phyloP scores from a whole-genome alignment of 1,140 invertebrate genomes.

The Vanessa tameamea region DNA sequence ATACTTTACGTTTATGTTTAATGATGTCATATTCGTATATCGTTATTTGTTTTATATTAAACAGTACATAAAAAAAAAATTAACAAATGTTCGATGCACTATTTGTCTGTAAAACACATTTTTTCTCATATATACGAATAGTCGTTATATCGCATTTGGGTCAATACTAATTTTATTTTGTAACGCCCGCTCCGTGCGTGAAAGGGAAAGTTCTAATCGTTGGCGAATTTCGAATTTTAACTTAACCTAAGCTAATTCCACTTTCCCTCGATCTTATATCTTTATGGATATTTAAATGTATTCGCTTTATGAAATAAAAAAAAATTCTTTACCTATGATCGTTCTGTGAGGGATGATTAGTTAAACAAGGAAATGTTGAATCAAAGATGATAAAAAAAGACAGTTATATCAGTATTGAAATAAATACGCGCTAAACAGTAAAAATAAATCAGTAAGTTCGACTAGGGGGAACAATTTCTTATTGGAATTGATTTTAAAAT shows the following conservation, averaged over 20 bases:
- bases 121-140: conserved; percentile 17
- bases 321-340: too few species aligned
- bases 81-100: background rate
- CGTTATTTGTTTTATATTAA: too few species aligned
- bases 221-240: conserved; percentile 51
- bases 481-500: background rate
- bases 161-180: conserved; percentile 47
- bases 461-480: background rate
- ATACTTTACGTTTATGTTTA: too few species aligned
- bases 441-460: too few species aligned
- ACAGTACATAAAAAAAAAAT: background rate
- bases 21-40: too few species aligned
- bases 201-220: conserved; percentile 57
- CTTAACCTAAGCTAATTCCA: conserved; percentile 41
- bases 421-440: too few species aligned
- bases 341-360: too few species aligned
- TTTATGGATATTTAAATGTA: conserved; percentile 17
- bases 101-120: background rate
- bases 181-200: conserved; percentile 41
- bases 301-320: conserved; percentile 12
- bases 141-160: conserved; percentile 32
- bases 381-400: too few species aligned
- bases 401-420: too few species aligned
- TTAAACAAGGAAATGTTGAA: too few species aligned
- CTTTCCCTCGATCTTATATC: conserved; percentile 53